Base-by-base conservation (phyloP, 2,113 vertebrate species). In the Nothobranchius kuhntae region DNA sequence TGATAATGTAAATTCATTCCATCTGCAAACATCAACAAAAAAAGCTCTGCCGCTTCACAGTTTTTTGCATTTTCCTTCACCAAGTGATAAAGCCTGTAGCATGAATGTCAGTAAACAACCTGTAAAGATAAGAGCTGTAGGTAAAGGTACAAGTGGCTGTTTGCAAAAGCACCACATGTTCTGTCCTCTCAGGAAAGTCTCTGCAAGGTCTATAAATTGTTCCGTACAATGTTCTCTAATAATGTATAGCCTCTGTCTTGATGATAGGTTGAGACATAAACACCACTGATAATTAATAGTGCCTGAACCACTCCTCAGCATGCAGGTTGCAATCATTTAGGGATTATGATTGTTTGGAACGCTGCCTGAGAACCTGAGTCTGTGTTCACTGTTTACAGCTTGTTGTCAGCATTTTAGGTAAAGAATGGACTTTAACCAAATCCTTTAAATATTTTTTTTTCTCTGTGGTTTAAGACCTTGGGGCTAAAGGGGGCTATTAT, bases 361-460 rank as follows among this genome's bases (percentile, higher is more conserved):
- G 38, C n/a, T 63, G 42, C 51, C 53, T 68, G 38, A 53, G 47
- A 60, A 36, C 45, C 51, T 57, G 35, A 75, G 55, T 4, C 24
- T 53, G 59, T 60, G 65, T 71, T 73, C 50, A 74, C 56, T 36
- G 15, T 48, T 75, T 68, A 36, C 17, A 47, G 56, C 53, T 38
- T 58, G 65, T n/a, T 73, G 65, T 82, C 79, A 81, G 74, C 56
- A 56, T 69, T 82, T 88, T 68, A 26, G 6, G 50, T 0, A 9
- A 62, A 81, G 13, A 58, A 46, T 61, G 56, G 56, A 67, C 53
- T 71, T 75, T 13, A 57, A 24, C 44, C 21, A 65, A 59, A 76
- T 77, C 58, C 66, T 17, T 47, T 45, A 6, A 64, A 54, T 44
- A 3, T 36, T 9, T 67, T 68, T 26, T 17, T 71, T 42, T 61